Evolutionary conservation across 2,113 vertebrate genomes (phyloP).

Genomic region (Leptobrachium leishanense): DNA sequence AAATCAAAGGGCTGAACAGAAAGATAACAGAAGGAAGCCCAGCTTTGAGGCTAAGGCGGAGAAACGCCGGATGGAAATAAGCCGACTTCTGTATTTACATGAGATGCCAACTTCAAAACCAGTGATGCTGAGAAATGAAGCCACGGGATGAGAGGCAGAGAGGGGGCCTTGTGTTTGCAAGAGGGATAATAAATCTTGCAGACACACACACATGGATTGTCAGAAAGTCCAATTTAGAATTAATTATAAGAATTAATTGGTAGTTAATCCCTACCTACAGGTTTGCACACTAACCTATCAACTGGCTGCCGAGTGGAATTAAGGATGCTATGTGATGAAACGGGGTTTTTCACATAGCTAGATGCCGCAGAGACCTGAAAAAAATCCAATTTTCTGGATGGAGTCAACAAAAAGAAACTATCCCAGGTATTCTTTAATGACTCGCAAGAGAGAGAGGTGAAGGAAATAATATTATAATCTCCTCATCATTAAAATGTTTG

Average conservation of each 20-base stretch:
- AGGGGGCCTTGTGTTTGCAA: neutral
- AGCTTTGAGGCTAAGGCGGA: neutral
- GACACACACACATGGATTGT: constrained; percentile 8
- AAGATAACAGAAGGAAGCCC: neutral
- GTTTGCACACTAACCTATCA: constrained; percentile 17
- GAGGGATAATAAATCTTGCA: constrained; percentile 11
- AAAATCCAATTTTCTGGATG: neutral
- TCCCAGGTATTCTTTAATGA: neutral
- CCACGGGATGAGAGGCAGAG: neutral
- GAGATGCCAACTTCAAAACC: neutral
- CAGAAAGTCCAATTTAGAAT: constrained; percentile 37
- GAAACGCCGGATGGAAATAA: neutral
- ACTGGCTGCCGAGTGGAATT: neutral
- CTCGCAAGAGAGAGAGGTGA: too few species aligned
- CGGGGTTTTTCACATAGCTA: neutral
- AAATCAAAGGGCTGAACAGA: neutral
- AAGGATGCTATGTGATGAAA: neutral
- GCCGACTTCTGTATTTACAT: neutral
- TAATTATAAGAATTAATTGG: constrained; percentile 44
- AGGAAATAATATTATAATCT: too few species aligned
- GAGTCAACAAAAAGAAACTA: neutral
- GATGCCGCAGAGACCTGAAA: constrained; percentile 2
- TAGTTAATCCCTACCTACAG: constrained; percentile 41
- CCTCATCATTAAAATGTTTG: too few species aligned
- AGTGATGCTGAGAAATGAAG: neutral